Conservation (phyloP, 1,140 invertebrate genomes). For the Lasioglossum baleicum region DNA sequence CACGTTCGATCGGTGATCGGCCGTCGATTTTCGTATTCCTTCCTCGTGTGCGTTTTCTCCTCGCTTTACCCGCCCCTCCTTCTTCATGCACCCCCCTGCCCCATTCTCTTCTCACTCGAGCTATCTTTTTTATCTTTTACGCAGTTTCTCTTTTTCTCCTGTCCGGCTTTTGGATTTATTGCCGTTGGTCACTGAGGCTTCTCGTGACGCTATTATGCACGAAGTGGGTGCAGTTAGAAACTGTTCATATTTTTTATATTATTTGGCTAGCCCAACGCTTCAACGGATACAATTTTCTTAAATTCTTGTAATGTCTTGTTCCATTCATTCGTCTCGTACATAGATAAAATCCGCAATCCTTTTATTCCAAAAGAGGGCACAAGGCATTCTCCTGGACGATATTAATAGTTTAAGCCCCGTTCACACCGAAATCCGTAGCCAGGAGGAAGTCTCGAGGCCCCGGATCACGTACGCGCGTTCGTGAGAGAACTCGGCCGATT, state of each 20-base stretch:
- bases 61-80: constrained; percentile 26
- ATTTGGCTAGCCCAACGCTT: too few relatives aligned
- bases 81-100: constrained; percentile 55
- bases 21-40: constrained; percentile 77
- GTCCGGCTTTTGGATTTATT: too few relatives aligned
- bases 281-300: too few relatives aligned
- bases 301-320: too few relatives aligned
- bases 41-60: constrained; percentile 47
- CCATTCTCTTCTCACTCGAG: not conserved
- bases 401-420: not conserved
- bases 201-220: too few relatives aligned
- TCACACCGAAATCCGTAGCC: constrained; percentile 50
- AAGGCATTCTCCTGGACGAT: constrained; percentile 46
- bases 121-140: not conserved
- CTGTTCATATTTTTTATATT: too few relatives aligned
- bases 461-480: constrained; percentile 52
- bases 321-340: not conserved
- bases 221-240: too few relatives aligned
- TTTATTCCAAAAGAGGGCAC: too few relatives aligned
- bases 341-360: too few relatives aligned
- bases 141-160: not conserved
- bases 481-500: constrained; percentile 66
- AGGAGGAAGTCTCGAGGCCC: not conserved
- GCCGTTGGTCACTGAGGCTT: too few relatives aligned
- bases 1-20: constrained; percentile 50